phyloP scores from a whole-genome alignment of 53 echinoderm and acorn worm species.

The Apostichopus leukothele region DNA sequence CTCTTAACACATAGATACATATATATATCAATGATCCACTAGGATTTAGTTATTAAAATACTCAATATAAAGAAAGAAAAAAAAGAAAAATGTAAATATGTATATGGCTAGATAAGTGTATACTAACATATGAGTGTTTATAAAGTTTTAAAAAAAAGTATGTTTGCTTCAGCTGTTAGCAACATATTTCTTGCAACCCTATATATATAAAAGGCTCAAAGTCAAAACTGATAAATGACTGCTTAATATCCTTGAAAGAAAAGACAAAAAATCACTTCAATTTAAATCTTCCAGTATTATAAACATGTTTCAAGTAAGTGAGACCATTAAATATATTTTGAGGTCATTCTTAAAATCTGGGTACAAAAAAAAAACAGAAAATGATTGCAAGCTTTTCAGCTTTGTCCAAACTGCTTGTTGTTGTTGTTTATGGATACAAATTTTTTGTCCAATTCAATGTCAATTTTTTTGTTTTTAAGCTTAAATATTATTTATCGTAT shows the following conservation, averaged over 20 bases:
- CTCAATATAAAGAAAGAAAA: not conserved
- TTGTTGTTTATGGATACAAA: no score
- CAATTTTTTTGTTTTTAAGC: no score
- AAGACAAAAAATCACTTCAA: no score
- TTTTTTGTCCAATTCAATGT: no score
- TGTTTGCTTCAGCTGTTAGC: not conserved
- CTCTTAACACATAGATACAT: not conserved
- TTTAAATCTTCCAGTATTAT: not conserved
- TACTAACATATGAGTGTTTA: not conserved
- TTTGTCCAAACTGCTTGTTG: no score
- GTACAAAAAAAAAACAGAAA: no score
- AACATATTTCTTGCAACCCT: no score
- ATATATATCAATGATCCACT: constrained; percentile 9
- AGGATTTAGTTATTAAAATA: not conserved
- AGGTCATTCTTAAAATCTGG: not conserved
- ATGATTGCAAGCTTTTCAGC: no score
- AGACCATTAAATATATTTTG: not conserved
- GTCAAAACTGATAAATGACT: no score
- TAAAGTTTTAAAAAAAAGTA: not conserved
- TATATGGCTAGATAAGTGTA: constrained; percentile 14
- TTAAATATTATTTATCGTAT: no score
- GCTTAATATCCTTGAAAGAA: no score
- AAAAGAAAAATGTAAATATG: constrained; percentile 17
- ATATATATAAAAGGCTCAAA: no score
- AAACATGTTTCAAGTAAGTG: not conserved